Evolutionary conservation across 23 tunicate species (phyloP), one percentile per base, ranked within the genome.

Genomic region (Ciona savignyi): DNA sequence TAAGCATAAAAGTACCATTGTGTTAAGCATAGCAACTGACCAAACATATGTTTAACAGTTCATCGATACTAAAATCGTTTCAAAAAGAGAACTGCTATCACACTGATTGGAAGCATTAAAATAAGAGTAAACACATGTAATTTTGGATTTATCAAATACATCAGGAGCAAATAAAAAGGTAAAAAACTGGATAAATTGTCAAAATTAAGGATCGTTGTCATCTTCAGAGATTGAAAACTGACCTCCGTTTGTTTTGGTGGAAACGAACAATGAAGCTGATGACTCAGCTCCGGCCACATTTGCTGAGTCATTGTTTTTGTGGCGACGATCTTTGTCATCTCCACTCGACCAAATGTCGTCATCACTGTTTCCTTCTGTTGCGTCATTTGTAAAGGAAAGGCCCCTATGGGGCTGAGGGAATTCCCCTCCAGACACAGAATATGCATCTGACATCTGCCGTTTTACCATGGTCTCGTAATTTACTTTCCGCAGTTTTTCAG

Each of bases 211-310:
- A 42, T 42, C n/a, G n/a, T n/a, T n/a, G n/a, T n/a, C 56, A 69
- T 69, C 73, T 9, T 69, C 73, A 30, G 73, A 30, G 51, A 69
- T 69, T 30, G 73, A 69, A 31, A 69, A 69, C 73, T 35, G 32
- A 23, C 73, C 73, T 1, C 73, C 73, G 33, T 69, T 69, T 3
- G 51, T 35, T 23, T 23, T 30, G 21, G 33, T 69, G 23, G 33
- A 49, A 69, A 33, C 23, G 51, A 42, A 15, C 56, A 9, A 6
- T 9, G 56, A 42, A 42, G 28, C 32, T 23, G 73, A 69, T 22
- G 26, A 33, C 32, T 69, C 73, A 2, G 29, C 73, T 51, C 32
- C 33, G 1, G 73, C 32, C 32, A 34, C 29, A 31, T 69, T 32
- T 69, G 51, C 34, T 9, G 34, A 32, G 34, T 23, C 23, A 33